Percentiles rank a stretch among this genome's conserved stretches.
Conservation (phyloP, 2,113 vertebrate genomes). For the Eira barbara region DNA sequence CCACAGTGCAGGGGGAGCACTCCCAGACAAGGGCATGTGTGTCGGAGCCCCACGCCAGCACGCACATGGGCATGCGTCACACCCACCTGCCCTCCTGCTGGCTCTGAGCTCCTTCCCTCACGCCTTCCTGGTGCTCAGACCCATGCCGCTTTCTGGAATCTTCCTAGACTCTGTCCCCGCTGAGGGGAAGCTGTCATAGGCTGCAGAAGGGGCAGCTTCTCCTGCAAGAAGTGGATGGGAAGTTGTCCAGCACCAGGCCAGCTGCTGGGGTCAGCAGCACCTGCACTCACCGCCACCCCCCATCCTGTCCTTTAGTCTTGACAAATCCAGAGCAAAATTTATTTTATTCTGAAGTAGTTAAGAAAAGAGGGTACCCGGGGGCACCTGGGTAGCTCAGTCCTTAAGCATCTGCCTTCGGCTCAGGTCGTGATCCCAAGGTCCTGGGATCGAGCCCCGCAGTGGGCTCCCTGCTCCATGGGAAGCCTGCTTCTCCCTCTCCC, state of each 20-base stretch:
- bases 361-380: neutral
- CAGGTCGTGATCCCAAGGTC: too few species aligned
- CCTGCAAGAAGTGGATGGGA: neutral
- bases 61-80: too few species aligned
- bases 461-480: accelerated
- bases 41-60: too few species aligned
- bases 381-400: too few species aligned
- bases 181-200: neutral
- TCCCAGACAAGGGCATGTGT: accelerated
- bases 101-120: neutral
- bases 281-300: accelerated
- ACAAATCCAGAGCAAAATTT: neutral
- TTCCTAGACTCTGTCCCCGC: neutral
- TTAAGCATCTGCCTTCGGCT: too few species aligned
- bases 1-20: neutral
- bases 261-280: neutral
- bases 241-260: neutral
- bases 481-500: too few species aligned
- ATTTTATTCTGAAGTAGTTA: neutral
- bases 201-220: neutral
- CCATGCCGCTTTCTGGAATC: conserved; percentile 4
- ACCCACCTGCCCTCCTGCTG: neutral
- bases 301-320: neutral
- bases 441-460: too few species aligned
- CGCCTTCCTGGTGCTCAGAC: neutral